phyloP scores from a whole-genome alignment of 2,888 invertebrate species.

The Emmelina monodactyla region DNA sequence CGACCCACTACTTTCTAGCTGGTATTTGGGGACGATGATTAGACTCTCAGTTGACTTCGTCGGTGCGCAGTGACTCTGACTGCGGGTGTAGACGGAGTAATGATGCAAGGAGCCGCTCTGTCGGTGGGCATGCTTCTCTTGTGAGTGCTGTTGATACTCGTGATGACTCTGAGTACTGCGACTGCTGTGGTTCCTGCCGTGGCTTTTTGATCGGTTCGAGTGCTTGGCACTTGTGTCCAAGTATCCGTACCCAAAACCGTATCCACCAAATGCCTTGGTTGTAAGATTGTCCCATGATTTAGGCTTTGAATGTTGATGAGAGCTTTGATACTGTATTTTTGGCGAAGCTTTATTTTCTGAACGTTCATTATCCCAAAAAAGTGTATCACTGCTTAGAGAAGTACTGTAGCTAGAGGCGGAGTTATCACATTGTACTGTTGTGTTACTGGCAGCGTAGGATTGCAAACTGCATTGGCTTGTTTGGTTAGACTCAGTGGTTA shows the following conservation, averaged over 20 bases:
- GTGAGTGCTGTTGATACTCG: slow-evolving; percentile 43
- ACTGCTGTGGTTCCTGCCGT: slow-evolving; percentile 64
- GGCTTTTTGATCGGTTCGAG: slow-evolving; percentile 46
- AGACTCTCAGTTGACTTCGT: slow-evolving; percentile 86
- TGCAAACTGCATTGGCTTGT: slow-evolving; percentile 84
- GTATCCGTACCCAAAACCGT: slow-evolving; percentile 87
- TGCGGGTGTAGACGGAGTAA: slow-evolving; percentile 52
- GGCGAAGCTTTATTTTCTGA: slow-evolving; percentile 49
- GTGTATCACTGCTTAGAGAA: slow-evolving; percentile 84
- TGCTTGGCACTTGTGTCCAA: slow-evolving; percentile 69
- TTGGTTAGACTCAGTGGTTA: slow-evolving; percentile 72
- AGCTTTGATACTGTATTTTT: slow-evolving; percentile 55
- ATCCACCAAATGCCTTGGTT: slow-evolving; percentile 85
- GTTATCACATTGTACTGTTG: slow-evolving; percentile 70
- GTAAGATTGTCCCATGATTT: slow-evolving; percentile 92
- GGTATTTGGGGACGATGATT: slow-evolving; percentile 72
- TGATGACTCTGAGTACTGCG: slow-evolving; percentile 67
- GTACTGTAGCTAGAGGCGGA: slow-evolving; percentile 84
- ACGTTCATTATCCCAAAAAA: slow-evolving; percentile 78
- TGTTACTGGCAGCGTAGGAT: slow-evolving; percentile 82
- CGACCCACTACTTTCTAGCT: slow-evolving; percentile 64
- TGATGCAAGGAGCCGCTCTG: slow-evolving; percentile 48
- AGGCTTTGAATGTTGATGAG: slow-evolving; percentile 70
- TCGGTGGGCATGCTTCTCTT: slow-evolving; percentile 52
- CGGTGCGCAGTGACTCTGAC: slow-evolving; percentile 65